phyloP scores from a whole-genome alignment of 2,888 invertebrate genomes.

The Lasioglossum vierecki region DNA sequence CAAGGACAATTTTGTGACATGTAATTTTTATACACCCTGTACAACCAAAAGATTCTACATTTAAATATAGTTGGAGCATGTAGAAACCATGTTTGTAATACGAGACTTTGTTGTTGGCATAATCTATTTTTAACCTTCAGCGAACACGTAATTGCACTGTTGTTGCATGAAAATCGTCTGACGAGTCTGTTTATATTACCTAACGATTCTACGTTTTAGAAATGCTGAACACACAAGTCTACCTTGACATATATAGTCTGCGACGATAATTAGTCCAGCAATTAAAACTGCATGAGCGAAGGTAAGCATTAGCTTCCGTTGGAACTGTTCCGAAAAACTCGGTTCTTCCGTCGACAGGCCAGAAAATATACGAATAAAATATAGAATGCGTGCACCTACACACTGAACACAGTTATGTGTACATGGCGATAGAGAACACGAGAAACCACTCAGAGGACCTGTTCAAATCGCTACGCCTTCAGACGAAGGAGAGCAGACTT shows the following conservation, averaged over 20 bases:
- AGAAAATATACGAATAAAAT: conserved; percentile 31
- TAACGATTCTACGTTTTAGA: not conserved
- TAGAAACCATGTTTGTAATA: not conserved
- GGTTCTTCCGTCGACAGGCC: not conserved
- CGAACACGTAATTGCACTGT: not conserved
- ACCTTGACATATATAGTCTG: not conserved
- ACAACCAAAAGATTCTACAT: not conserved
- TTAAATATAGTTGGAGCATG: not conserved
- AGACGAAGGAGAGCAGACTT: conserved; percentile 43
- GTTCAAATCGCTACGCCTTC: conserved; percentile 46
- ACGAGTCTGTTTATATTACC: not conserved
- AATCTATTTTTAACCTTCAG: not conserved
- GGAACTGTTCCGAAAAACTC: not conserved
- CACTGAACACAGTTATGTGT: conserved; percentile 39
- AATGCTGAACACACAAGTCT: not conserved
- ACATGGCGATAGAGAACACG: conserved; percentile 64
- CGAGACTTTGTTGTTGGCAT: not conserved
- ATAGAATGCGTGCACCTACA: conserved; percentile 27
- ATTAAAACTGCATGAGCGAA: not conserved
- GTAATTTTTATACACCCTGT: not conserved
- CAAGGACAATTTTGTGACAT: too few relatives aligned
- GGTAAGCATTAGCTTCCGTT: not conserved
- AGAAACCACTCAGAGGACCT: conserved; percentile 70
- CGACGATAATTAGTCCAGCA: not conserved
- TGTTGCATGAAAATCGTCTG: not conserved